phyloP scores from a whole-genome alignment of 2,113 vertebrate species.

The Hypomesus transpacificus region DNA sequence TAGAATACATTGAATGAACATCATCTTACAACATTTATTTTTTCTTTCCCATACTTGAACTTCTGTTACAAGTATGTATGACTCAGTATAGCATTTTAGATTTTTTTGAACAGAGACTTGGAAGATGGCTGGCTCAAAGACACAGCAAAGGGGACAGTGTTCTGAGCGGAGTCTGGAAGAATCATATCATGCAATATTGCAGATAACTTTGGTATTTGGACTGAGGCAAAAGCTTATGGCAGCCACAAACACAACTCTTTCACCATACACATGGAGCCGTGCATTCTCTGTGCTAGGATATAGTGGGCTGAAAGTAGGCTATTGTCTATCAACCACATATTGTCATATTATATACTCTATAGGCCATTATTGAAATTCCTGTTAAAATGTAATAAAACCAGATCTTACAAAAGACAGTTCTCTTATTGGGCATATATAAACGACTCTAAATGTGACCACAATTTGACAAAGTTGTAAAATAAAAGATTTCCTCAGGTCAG shows the following conservation, averaged over 20 bases:
- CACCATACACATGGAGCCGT: conserved; percentile 25
- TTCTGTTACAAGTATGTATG: conserved; percentile 10
- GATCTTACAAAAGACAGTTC: neutral
- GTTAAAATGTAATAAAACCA: conserved; percentile 1
- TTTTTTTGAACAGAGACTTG: conserved; percentile 14
- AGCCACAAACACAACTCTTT: conserved; percentile 34
- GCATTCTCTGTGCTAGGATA: conserved; percentile 7
- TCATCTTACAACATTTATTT: conserved; percentile 28
- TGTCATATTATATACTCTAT: no score
- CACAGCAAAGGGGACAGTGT: conserved; percentile 29
- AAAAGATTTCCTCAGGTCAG: no score
- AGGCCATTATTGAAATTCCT: conserved; percentile 3
- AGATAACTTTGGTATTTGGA: conserved; percentile 43
- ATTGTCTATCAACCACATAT: neutral
- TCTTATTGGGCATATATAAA: conserved; percentile 1
- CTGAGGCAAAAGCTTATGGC: conserved; percentile 34
- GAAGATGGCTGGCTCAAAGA: conserved; percentile 32
- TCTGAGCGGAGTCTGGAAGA: conserved; percentile 37
- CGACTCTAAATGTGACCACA: neutral
- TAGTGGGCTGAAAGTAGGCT: neutral
- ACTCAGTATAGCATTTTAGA: conserved; percentile 27
- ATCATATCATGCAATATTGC: conserved; percentile 47
- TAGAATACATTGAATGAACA: conserved; percentile 39
- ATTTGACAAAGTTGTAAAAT: neutral
- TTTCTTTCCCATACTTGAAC: conserved; percentile 26